Evolutionary conservation across 2,888 invertebrate species (phyloP), one percentile per base, ranked within the genome.

Genomic region (Sisyra terminalis): DNA sequence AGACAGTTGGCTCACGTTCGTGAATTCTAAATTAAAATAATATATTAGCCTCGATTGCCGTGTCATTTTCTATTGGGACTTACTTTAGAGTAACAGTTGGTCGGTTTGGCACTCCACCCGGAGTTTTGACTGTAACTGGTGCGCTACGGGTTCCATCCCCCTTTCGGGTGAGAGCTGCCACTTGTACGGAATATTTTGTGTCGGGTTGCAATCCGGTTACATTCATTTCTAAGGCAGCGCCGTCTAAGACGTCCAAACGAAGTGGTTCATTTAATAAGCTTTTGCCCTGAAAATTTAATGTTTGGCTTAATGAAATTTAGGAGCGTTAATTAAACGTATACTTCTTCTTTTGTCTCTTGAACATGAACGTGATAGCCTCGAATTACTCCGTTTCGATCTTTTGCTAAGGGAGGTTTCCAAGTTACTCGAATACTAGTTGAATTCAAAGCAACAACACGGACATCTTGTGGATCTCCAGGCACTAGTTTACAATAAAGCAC

Each of bases 351-450:
- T 38, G 85, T 74, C 69, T 92, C 90, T 61, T 92, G 90, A 2
- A 90, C 84, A 59, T 93, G 89, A 44, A 98, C 87, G 60, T 96
- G 94, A 65, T 96, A 98, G 17, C 96, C 96, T 46, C 93, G 75
- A 51, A 98, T 93, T 50, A 94, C 83, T 38, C 96, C 96, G 59
- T 96, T 92, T 48, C 87, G 79, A 54, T 94, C 92, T 55, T 87
- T 86, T 51, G 84, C 81, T 46, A 75, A 72, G 0, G 97, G 98
- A 6, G 90, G 85, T 57, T 88, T 84, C 98, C 98, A 98, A 47
- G 80, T 77, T 41, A 97, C 90, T 60, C 82, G 82, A 51, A 97
- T 81, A 30, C 93, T 79, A n/a, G 96, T 94, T 1, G 97, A 96
- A 69, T 96, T 97, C 58, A 96, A 71, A 15, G 88, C 75, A 47